These are phyloP conservation scores for Nesoenas mayeri DNA, from an alignment of 2,113 vertebrate genomes.

Conservation along the genomic window DNA sequence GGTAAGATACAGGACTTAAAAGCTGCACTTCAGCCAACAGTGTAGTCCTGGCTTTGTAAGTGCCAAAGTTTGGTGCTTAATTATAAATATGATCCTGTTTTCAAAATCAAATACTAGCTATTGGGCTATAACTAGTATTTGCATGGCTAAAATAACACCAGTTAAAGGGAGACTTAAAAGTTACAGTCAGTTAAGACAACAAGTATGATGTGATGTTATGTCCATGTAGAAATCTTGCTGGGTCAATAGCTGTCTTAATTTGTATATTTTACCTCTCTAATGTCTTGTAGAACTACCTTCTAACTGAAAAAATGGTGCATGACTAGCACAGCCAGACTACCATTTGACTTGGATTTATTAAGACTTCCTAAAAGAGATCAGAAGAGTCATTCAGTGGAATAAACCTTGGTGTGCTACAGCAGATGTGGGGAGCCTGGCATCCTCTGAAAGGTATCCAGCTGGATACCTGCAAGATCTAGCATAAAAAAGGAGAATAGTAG, in stretches of 20 bases:
- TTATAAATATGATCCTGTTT: not conserved
- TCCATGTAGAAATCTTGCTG: not conserved
- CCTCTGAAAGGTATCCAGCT: not conserved
- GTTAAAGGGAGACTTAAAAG: not conserved
- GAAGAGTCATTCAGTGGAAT: not conserved
- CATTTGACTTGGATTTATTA: not conserved
- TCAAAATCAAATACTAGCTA: not conserved
- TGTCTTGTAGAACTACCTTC: not conserved
- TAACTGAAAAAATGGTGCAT: not conserved
- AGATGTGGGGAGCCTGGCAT: not conserved
- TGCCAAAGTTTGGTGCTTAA: not conserved
- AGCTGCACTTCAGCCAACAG: not conserved
- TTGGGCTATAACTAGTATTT: not conserved
- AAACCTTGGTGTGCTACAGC: not conserved
- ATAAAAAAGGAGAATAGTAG: not conserved
- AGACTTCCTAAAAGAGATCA: not conserved
- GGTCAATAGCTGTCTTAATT: not conserved
- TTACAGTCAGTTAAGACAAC: not conserved
- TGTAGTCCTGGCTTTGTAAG: not conserved
- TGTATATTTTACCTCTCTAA: not conserved
- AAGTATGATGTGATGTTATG: not conserved
- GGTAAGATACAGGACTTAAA: not conserved
- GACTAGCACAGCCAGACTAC: not conserved
- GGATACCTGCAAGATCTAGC: not conserved
- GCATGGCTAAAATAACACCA: not conserved